Percentiles rank a stretch among this genome's conserved stretches.
These are phyloP conservation scores for Phrynocephalus versicolor DNA, from an alignment of 2,113 vertebrate genomes.

Conservation along the genomic window DNA sequence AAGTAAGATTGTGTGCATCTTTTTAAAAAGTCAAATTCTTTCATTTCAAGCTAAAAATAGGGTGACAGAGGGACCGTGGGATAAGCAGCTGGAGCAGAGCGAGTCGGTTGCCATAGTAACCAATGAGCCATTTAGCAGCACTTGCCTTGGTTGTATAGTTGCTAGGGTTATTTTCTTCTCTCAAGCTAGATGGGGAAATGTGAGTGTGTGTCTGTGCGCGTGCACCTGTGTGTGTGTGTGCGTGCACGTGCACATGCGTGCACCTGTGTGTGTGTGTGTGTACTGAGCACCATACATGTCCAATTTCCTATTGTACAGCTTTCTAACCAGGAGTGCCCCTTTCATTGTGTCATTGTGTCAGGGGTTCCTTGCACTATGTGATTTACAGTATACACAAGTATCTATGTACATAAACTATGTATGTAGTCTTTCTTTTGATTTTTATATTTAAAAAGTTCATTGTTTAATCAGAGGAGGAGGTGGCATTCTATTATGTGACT, in stretches of 20 bases:
- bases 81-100: conserved; percentile 80
- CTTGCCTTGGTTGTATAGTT: conserved; percentile 77
- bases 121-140: conserved; percentile 80
- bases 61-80: conserved; percentile 84
- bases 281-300: neutral
- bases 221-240: no score
- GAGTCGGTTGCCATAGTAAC: conserved; percentile 82
- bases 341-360: neutral
- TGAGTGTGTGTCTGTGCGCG: no score
- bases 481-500: neutral
- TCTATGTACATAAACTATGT: conserved; percentile 14
- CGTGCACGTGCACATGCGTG: no score
- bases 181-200: conserved; percentile 12
- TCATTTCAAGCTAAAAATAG: conserved; percentile 83
- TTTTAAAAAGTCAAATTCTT: conserved; percentile 71
- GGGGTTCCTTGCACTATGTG: neutral
- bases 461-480: neutral
- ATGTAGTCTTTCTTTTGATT: conserved; percentile 12
- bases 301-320: neutral
- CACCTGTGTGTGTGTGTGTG: no score
- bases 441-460: neutral
- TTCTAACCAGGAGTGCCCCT: neutral
- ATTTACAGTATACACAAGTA: neutral
- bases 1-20: conserved; percentile 55
- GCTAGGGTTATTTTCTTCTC: conserved; percentile 63